Conservation (phyloP, 2,797 vertebrate genomes). For the Anniella stebbinsi region DNA sequence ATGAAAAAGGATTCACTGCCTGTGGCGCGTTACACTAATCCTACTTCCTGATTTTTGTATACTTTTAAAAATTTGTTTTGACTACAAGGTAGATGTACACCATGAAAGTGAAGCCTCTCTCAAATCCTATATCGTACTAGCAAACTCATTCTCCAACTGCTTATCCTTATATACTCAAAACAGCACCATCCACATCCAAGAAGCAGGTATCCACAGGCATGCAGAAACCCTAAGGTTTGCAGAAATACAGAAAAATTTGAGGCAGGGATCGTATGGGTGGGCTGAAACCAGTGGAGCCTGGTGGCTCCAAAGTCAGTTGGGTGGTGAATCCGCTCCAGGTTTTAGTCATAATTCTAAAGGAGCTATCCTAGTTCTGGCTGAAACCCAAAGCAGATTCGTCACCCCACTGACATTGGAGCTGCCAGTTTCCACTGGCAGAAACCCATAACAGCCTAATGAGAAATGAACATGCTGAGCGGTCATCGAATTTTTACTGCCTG, state of each 20-base stretch:
- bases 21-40: background rate
- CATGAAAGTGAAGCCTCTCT: background rate
- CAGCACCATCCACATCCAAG: background rate
- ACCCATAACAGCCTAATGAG: background rate
- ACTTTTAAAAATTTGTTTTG: background rate
- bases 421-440: no score
- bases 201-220: background rate
- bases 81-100: background rate
- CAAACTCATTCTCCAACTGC: background rate
- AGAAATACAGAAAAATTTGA: background rate
- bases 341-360: no score
- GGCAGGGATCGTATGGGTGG: no score
- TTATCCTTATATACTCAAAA: no score
- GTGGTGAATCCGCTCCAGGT: no score
- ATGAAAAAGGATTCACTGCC: background rate
- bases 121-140: background rate
- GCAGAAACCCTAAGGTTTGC: background rate
- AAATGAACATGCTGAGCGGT: background rate
- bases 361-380: no score
- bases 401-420: no score
- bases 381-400: no score
- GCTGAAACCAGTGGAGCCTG: no score
- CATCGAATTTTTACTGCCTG: background rate
- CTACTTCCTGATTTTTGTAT: background rate
- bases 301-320: no score